phyloP scores from a whole-genome alignment of 2,797 vertebrate species.

The Mallotus villosus region DNA sequence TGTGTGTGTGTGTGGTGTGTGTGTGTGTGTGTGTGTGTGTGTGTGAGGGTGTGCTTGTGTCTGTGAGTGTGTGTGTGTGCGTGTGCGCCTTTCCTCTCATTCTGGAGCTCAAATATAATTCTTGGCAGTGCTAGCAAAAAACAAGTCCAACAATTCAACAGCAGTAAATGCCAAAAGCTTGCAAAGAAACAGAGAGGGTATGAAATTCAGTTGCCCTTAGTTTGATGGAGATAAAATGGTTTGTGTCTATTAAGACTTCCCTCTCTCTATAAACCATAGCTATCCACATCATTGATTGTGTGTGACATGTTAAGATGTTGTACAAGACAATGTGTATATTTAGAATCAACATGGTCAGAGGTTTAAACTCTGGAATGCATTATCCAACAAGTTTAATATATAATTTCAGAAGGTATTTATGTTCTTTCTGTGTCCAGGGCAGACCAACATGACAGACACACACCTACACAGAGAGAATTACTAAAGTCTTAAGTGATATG shows the following conservation, averaged over 20 bases:
- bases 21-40: conserved; percentile 30
- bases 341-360: neutral
- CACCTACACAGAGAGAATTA: neutral
- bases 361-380: neutral
- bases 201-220: too few relatives aligned
- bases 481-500: neutral
- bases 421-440: neutral
- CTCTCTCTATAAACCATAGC: too few relatives aligned
- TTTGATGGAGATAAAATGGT: too few relatives aligned
- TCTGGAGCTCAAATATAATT: conserved; percentile 60
- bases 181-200: conserved; percentile 24
- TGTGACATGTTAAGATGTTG: too few relatives aligned
- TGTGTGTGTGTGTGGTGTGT: conserved; percentile 16
- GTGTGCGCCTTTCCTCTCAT: conserved; percentile 31
- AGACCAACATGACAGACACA: neutral
- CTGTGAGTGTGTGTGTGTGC: conserved; percentile 14
- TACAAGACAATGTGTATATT: neutral
- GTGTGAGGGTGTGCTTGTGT: conserved; percentile 17
- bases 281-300: too few relatives aligned
- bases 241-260: too few relatives aligned
- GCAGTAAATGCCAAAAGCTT: conserved; percentile 47
- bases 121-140: conserved; percentile 56
- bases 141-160: conserved; percentile 47
- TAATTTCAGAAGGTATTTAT: neutral
- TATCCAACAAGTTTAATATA: neutral